phyloP scores from a whole-genome alignment of 1,140 invertebrate genomes.

The Globodera rostochiensis region DNA sequence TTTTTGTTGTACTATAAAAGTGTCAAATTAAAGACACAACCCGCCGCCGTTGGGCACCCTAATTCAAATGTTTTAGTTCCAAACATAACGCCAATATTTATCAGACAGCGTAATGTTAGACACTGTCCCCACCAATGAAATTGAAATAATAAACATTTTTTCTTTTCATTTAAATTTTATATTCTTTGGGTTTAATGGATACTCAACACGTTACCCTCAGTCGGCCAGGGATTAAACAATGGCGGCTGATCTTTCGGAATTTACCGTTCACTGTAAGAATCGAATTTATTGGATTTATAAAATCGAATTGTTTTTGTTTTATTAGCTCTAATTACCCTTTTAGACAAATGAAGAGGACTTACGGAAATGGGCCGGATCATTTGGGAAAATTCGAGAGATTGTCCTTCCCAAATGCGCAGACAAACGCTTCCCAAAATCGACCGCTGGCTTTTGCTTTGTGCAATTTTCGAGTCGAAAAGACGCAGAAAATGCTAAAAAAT shows the following conservation, averaged over 20 bases:
- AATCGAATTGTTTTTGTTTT: not conserved
- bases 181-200: not conserved
- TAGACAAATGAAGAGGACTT: slow-evolving; percentile 55
- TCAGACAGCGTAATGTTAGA: too few species aligned
- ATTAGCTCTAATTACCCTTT: slow-evolving; percentile 26
- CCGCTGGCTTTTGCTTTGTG: slow-evolving; percentile 55
- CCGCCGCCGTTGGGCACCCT: too few species aligned
- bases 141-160: too few species aligned
- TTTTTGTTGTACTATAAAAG: too few species aligned
- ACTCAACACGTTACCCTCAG: not conserved
- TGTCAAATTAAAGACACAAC: too few species aligned
- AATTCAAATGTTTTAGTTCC: too few species aligned
- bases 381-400: slow-evolving; percentile 44
- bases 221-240: slow-evolving; percentile 38
- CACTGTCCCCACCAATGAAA: too few species aligned
- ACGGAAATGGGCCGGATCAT: slow-evolving; percentile 26
- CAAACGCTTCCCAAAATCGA: slow-evolving; percentile 50
- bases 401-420: slow-evolving; percentile 50
- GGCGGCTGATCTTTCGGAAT: slow-evolving; percentile 53
- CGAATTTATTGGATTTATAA: slow-evolving; percentile 8
- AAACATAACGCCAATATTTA: too few species aligned
- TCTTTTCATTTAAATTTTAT: too few species aligned
- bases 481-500: slow-evolving; percentile 41
- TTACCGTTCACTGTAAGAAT: slow-evolving; percentile 50
- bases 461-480: slow-evolving; percentile 38